Percentiles rank a stretch among this genome's conserved stretches.
Evolutionary conservation across 2,888 invertebrate species (phyloP).

Genomic region (Nezara viridula): DNA sequence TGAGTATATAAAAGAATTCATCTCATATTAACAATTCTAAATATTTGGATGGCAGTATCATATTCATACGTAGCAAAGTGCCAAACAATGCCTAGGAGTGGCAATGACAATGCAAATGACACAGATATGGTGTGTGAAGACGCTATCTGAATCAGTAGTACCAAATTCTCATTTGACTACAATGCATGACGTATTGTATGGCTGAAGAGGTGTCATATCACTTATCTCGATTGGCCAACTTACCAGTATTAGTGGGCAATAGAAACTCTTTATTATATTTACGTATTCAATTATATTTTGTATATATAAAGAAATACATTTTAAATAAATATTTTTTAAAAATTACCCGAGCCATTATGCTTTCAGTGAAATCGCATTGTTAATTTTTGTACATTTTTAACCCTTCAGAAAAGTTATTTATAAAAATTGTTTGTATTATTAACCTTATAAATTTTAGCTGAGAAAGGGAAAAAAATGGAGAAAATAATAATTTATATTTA

Average conservation of each 20-base stretch:
- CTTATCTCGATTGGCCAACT: neutral
- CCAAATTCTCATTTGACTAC: slow-evolving; percentile 18
- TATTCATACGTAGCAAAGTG: neutral
- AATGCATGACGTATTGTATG: neutral
- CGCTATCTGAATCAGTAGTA: slow-evolving; percentile 26
- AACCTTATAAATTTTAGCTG: too few species aligned
- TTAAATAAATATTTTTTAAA: neutral
- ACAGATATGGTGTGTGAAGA: slow-evolving; percentile 2
- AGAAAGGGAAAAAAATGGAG: too few species aligned
- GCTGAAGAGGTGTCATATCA: neutral
- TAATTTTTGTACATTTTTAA: too few species aligned
- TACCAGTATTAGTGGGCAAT: neutral
- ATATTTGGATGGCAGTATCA: neutral
- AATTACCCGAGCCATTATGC: too few species aligned
- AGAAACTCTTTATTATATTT: neutral
- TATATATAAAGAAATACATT: neutral
- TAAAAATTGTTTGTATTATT: too few species aligned
- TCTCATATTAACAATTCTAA: too few species aligned
- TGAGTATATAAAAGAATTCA: too few species aligned
- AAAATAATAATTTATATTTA: too few species aligned
- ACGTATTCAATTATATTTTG: neutral
- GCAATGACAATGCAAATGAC: slow-evolving; percentile 20
- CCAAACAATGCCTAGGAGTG: neutral
- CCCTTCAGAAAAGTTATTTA: too few species aligned
- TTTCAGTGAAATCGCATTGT: too few species aligned